These are phyloP conservation scores for Seira ritae DNA, from an alignment of 2,888 invertebrate species.

Conservation along the genomic window DNA sequence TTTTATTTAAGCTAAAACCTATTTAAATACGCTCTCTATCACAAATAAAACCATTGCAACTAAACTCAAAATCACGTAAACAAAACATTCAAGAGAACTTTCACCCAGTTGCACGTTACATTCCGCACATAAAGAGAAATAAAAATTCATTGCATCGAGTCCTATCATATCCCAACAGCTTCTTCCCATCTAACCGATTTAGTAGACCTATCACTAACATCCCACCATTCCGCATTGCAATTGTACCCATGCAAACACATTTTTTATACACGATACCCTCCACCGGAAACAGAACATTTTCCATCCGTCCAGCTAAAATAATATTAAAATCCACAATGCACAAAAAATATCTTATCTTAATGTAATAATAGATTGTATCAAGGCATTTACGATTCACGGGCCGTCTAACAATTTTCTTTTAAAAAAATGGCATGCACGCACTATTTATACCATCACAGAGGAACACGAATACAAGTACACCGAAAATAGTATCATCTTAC, in stretches of 20 bases:
- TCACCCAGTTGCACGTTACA: background rate
- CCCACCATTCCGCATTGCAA: background rate
- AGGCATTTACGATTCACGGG: constrained; percentile 62
- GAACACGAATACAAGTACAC: background rate
- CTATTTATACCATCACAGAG: too few species aligned
- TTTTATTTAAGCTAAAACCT: too few species aligned
- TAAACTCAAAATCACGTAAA: too few species aligned
- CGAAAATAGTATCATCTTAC: background rate
- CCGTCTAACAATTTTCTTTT: constrained; percentile 33
- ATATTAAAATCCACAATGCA: background rate
- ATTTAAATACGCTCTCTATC: too few species aligned
- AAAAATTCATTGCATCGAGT: constrained; percentile 19
- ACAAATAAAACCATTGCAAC: too few species aligned
- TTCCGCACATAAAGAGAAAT: background rate
- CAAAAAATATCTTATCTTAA: background rate
- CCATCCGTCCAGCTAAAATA: background rate
- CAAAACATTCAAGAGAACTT: background rate
- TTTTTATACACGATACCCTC: background rate
- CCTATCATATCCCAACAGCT: background rate
- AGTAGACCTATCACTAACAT: background rate
- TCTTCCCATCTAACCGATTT: background rate
- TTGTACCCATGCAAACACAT: background rate
- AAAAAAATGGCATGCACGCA: too few species aligned
- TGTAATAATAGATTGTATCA: constrained; percentile 24
- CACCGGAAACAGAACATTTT: constrained; percentile 2